Evolutionary conservation across 1,140 invertebrate genomes (phyloP), one percentile per base, ranked within the genome.

Genomic region (Steinernema feltiae): DNA sequence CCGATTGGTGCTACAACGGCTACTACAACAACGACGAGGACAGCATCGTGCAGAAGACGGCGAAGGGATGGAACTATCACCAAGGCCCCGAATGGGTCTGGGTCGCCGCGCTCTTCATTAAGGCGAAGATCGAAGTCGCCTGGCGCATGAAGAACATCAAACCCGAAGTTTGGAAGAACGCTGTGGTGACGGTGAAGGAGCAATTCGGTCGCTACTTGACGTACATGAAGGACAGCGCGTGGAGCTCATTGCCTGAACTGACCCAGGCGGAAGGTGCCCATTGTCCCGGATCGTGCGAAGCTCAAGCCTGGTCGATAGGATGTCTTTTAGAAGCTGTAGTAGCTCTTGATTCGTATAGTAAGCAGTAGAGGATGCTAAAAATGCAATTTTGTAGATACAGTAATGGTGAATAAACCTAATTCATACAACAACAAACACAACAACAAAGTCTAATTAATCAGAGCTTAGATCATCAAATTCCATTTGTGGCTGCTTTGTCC

Each of bases 1-100:
- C n/a, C 78, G 97, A 99, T 89, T 98, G 94, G 93, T 91, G 91
- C n/a, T 99, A 98, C 88, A 89, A 91, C 84, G 93, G 93, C 32
- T 90, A 93, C 88, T 99, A 99, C 87, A 91, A 95, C 87, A 98
- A 98, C 87, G 90, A 91, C 0, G 92, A 98, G 87, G 92, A 98
- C 87, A 91, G 92, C 1, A 88, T 88, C 72, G 93, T 98, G 88
- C 89, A 90, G 15, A 92, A 91, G 81, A 88, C 93, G 21, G 93
- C 97, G 0, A 91, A 94, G 84, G 97, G 97, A 1, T 97, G 93
- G 88, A 99, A 98, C 88, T 99, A 99, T 89, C 97, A 99, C 88
- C 94, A 99, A 88, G 97, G 96, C 63, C 96, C 96, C 0, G 97
- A 98, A 90, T 98, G 97, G 97, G 82, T 98, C 0, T 99, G 97